Conservation (phyloP, 2,888 invertebrate genomes). For the Hesperia comma region DNA sequence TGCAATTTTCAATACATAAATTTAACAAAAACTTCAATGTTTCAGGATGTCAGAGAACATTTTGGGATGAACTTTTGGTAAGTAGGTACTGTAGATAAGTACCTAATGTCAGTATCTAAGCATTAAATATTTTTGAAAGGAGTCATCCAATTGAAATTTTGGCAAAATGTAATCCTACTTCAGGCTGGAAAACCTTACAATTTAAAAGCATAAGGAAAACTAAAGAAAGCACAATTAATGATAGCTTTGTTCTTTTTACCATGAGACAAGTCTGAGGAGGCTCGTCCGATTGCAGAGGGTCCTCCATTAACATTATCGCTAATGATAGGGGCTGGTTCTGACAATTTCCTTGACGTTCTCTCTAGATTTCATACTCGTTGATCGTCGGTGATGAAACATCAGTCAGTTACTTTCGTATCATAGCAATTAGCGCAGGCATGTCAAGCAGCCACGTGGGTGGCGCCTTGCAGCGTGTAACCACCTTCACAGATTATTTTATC, state of each 20-base stretch:
- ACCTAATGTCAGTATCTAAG: no score
- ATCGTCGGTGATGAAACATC: constrained; percentile 15
- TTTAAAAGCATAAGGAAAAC: no score
- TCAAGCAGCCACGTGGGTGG: constrained; percentile 33
- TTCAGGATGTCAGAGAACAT: no score
- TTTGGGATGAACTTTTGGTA: no score
- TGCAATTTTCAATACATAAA: no score
- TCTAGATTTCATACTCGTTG: constrained; percentile 5
- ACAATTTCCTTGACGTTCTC: constrained; percentile 4
- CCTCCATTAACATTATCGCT: constrained; percentile 12
- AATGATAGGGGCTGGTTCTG: constrained; percentile 7
- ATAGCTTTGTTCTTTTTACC: not conserved
- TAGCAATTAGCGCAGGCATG: constrained; percentile 33
- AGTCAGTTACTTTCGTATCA: constrained; percentile 26
- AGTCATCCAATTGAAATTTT: no score
- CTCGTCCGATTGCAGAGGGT: not conserved
- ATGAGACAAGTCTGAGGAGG: not conserved
- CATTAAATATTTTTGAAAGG: no score
- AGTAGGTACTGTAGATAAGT: no score
- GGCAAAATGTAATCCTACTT: no score
- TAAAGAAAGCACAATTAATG: no score
- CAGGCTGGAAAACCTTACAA: no score
- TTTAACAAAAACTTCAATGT: no score
- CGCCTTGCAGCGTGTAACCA: constrained; percentile 1
- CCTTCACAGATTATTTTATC: constrained; percentile 18